phyloP scores from a whole-genome alignment of 2,888 invertebrate genomes.

The Parapristionchus giblindavisi region DNA sequence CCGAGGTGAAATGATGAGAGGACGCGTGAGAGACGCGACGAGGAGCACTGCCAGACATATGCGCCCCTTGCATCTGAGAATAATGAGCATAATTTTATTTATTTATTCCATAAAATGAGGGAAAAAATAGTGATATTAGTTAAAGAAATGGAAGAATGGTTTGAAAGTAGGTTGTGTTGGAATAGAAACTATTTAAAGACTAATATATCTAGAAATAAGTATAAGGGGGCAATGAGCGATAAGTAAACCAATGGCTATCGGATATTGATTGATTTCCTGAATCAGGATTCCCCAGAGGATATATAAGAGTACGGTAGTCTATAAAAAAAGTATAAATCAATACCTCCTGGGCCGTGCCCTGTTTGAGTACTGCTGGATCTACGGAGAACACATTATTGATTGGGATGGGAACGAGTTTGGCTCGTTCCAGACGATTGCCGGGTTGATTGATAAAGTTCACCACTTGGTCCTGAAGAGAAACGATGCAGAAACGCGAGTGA shows the following conservation, averaged over 20 bases:
- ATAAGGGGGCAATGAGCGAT: no score
- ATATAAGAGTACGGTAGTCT: background rate
- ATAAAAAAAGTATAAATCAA: background rate
- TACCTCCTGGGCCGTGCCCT: slow-evolving; percentile 1
- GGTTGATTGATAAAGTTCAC: slow-evolving; percentile 54
- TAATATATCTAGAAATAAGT: no score
- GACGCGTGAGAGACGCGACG: no score
- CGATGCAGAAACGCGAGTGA: background rate
- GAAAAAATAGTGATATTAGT: no score
- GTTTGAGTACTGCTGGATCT: slow-evolving; percentile 39
- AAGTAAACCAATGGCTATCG: background rate
- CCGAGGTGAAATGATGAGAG: no score
- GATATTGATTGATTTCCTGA: background rate
- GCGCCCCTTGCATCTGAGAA: no score
- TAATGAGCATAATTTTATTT: no score
- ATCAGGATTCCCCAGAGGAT: background rate
- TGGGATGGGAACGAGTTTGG: slow-evolving; percentile 41
- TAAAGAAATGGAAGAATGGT: no score
- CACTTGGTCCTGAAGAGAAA: slow-evolving; percentile 52
- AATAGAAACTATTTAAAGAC: no score
- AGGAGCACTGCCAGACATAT: no score
- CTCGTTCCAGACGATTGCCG: slow-evolving; percentile 36
- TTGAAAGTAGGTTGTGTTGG: no score
- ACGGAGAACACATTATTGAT: slow-evolving; percentile 49
- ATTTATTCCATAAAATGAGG: no score